Conservation (phyloP, 2,888 invertebrate species). For the Amphimallon solstitiale region DNA sequence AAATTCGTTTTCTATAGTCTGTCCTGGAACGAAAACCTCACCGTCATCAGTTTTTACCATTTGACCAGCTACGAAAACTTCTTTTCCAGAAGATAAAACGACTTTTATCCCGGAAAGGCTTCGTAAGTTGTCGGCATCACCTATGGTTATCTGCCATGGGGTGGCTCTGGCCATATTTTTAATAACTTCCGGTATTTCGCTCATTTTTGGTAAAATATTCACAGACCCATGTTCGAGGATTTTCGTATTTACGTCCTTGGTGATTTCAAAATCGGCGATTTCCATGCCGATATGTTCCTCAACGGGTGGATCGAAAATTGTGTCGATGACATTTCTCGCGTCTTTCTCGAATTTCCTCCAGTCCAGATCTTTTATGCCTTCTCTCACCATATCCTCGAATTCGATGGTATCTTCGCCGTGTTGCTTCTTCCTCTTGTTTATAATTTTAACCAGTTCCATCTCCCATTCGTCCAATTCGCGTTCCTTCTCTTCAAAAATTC, state of each 20-base stretch:
- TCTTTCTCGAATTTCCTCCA: slow-evolving; percentile 74
- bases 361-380: slow-evolving; percentile 72
- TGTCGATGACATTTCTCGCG: slow-evolving; percentile 64
- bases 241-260: slow-evolving; percentile 70
- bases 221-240: slow-evolving; percentile 66
- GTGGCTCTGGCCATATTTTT: slow-evolving; percentile 71
- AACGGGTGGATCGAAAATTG: slow-evolving; percentile 55
- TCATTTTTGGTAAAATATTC: slow-evolving; percentile 70
- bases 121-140: slow-evolving; percentile 52
- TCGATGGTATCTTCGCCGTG: slow-evolving; percentile 60
- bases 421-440: slow-evolving; percentile 58
- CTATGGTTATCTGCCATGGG: slow-evolving; percentile 66
- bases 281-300: slow-evolving; percentile 64
- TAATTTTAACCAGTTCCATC: slow-evolving; percentile 59
- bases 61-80: slow-evolving; percentile 78
- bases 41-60: slow-evolving; percentile 77
- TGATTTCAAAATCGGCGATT: slow-evolving; percentile 68
- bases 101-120: slow-evolving; percentile 58
- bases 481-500: slow-evolving; percentile 83
- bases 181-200: slow-evolving; percentile 72
- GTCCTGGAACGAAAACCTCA: slow-evolving; percentile 78
- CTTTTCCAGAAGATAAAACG: slow-evolving; percentile 72
- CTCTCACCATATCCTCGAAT: slow-evolving; percentile 73
- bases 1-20: slow-evolving; percentile 75
- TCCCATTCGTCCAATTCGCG: slow-evolving; percentile 74